Evolutionary conservation across 1,140 invertebrate species (phyloP).

Genomic region (Leptonema lineaticorne): DNA sequence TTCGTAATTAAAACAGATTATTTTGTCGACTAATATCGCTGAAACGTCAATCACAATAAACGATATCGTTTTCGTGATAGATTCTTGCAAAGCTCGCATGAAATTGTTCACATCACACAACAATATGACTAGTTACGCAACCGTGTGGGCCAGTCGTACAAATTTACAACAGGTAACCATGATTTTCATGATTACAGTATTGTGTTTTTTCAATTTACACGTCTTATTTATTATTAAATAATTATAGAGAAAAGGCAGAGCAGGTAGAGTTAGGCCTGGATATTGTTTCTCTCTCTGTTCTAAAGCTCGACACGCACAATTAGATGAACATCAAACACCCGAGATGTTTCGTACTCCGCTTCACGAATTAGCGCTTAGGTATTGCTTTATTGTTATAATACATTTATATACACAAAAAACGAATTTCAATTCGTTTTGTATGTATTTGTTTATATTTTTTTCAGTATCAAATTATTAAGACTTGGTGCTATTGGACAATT

Average conservation of each 20-base stretch:
- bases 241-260: slow-evolving; percentile 78
- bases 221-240: slow-evolving; percentile 15
- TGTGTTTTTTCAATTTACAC: background rate
- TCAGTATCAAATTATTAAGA: slow-evolving; percentile 73
- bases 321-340: slow-evolving; percentile 90
- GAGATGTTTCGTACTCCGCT: slow-evolving; percentile 96
- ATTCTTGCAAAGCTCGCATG: slow-evolving; percentile 93
- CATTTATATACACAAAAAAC: background rate
- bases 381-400: slow-evolving; percentile 22
- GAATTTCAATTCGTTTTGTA: background rate
- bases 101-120: slow-evolving; percentile 94
- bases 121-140: slow-evolving; percentile 93
- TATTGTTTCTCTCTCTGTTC: slow-evolving; percentile 90
- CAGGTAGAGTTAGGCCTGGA: slow-evolving; percentile 84
- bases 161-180: slow-evolving; percentile 77
- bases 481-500: slow-evolving; percentile 90
- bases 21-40: slow-evolving; percentile 89
- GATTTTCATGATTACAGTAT: background rate
- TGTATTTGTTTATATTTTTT: background rate
- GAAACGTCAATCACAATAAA: slow-evolving; percentile 96
- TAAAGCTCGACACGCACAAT: slow-evolving; percentile 65
- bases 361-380: slow-evolving; percentile 81
- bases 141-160: slow-evolving; percentile 89
- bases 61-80: slow-evolving; percentile 95
- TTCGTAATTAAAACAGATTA: slow-evolving; percentile 60